Evolutionary conservation across 2,113 vertebrate genomes (phyloP).

Genomic region (Phoxinus phoxinus): DNA sequence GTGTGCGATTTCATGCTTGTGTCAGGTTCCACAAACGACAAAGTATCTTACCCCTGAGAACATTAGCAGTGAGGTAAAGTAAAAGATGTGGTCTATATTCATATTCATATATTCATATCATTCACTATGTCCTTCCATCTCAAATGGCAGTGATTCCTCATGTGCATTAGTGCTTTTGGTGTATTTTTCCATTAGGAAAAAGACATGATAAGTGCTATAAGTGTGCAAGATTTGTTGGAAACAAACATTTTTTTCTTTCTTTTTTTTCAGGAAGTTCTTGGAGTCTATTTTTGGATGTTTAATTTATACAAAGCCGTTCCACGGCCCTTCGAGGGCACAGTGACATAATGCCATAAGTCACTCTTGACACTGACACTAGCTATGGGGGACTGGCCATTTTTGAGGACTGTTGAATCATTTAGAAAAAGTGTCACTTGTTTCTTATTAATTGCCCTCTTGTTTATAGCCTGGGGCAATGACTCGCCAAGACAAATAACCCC

Average conservation of each 20-base stretch:
- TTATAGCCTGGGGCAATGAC: slow-evolving; percentile 65
- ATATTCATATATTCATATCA: slow-evolving; percentile 20
- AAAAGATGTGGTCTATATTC: slow-evolving; percentile 33
- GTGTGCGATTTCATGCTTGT: slow-evolving; percentile 10
- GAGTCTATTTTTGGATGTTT: slow-evolving; percentile 70
- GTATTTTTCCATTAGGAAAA: slow-evolving; percentile 22
- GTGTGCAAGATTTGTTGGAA: slow-evolving; percentile 25
- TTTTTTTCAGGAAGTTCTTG: slow-evolving; percentile 62
- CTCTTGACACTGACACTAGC: slow-evolving; percentile 75
- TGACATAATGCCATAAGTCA: slow-evolving; percentile 79
- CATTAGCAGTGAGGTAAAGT: slow-evolving; percentile 25
- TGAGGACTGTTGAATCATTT: slow-evolving; percentile 75
- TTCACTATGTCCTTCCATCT: slow-evolving; percentile 27
- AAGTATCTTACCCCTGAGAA: neutral
- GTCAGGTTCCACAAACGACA: slow-evolving; percentile 7
- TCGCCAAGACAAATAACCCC: slow-evolving; percentile 78
- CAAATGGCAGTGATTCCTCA: neutral
- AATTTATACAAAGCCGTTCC: slow-evolving; percentile 74
- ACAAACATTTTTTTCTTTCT: neutral
- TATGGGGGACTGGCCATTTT: slow-evolving; percentile 75
- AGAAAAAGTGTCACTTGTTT: slow-evolving; percentile 78
- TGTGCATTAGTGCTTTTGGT: slow-evolving; percentile 20
- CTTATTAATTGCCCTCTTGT: slow-evolving; percentile 78
- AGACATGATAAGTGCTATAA: slow-evolving; percentile 26
- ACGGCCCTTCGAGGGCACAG: slow-evolving; percentile 63